Evolutionary conservation across 2,797 vertebrate species (phyloP), one percentile per base, ranked within the genome.

Genomic region (Clarias laeviceps): DNA sequence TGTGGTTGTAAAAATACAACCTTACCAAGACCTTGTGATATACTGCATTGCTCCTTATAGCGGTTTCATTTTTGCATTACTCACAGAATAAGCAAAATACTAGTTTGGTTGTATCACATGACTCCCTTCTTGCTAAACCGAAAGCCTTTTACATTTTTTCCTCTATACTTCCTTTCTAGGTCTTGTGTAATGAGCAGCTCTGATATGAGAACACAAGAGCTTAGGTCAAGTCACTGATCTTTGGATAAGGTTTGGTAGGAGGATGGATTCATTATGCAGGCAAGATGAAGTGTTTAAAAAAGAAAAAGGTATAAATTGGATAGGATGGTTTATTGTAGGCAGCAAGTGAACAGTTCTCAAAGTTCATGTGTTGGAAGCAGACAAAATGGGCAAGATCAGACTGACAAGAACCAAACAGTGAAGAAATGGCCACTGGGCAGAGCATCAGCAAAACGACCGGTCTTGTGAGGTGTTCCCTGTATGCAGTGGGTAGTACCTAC

Each of bases 51-150:
- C 29, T 77, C 29, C 18, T 34, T 15, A 29, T 2, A 27, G n/a
- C 0, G 11, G 45, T 65, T 80, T 65, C 12, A 5, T 50, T 80
- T 80, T 27, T 4, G 0, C 27, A 5, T 1, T 24, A 57, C 32
- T 32, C 14, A 24, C 8, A 37, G 15, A 45, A 56, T 54, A 74
- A 34, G n/a, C 15, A 64, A 81, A 45, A 74, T 37, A 11, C 6
- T n/a, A 56, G 18, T 12, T 77, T 59, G 77, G 20, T 80, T 82
- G 61, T 86, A 86, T 92, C 91, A 88, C 86, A 89, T 91, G 91
- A 91, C 7, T 83, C 68, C 50, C 32, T 78, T 62, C 59, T 64
- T 29, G 68, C 17, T 72, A 59, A 82, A 84, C n/a, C 29, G 14
- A 27, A 22, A 37, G 70, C 27, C 73, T 61, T 82, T 56, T 65